Evolutionary conservation across 2,113 vertebrate species (phyloP), one percentile per base, ranked within the genome.

Genomic region (Pterocles gutturalis): DNA sequence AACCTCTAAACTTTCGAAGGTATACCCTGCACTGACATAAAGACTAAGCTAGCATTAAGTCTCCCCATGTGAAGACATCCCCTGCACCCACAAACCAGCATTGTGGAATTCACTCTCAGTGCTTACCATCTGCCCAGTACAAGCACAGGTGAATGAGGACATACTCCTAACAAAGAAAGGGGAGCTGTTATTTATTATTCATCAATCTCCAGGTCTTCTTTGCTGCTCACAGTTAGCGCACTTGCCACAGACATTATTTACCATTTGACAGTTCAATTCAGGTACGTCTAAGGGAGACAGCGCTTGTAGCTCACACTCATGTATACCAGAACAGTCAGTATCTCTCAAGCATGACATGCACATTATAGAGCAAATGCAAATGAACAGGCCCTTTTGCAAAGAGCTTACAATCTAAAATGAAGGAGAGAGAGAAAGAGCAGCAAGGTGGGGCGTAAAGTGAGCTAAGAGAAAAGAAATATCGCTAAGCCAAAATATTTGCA

Each of bases 181-280:
- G n/a, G 55, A 89, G 28, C 19, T 67, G 36, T 84, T 96, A 71
- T 87, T 96, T 95, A 93, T 95, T 95, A 95, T 96, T 96, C 91
- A 91, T 94, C 91, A 89, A 84, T 93, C 93, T 94, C 91, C 81
- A 84, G 91, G 83, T 73, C 77, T 94, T 87, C 77, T 96, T 97
- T 96, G 93, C 93, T 91, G 95, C 89, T 96, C 87, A 84, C 87
- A 57, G 83, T 96, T 96, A 94, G 78, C 4, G 9, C 69, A 69
- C 73, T 94, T 94, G 70, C 91, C 76, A 76, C 70, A 95, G 83
- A 96, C 81, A 79, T 83, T 91, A 96, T 96, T 96, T 95, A 93
- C 91, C 91, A 69, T 96, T 95, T 96, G 96, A 97, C 93, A 96
- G 94, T 95, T 96, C 93, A 95, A 96, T 96, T 95, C 94, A 96